Evolutionary conservation across 2,797 vertebrate species (phyloP).

Genomic region (Champsocephalus gunnari): DNA sequence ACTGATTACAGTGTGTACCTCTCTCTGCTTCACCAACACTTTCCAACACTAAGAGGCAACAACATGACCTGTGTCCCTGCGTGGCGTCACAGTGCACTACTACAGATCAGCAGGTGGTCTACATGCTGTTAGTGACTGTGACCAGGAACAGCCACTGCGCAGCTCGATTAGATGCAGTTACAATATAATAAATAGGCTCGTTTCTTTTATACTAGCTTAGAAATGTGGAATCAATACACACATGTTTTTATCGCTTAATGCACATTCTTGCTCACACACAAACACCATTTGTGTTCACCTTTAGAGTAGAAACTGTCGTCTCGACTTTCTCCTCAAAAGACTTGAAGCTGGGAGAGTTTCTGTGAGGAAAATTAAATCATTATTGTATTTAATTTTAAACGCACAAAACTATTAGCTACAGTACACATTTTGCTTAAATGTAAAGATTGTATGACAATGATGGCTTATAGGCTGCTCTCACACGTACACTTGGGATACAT

Average conservation of each 20-base stretch:
- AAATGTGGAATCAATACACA: not conserved
- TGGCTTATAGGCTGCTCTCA: not conserved
- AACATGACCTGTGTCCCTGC: not conserved
- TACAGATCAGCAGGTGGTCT: no score
- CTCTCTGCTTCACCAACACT: not conserved
- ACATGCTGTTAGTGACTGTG: not conserved
- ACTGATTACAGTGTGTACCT: slow-evolving; percentile 29
- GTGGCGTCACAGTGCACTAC: not conserved
- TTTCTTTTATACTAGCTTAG: not conserved
- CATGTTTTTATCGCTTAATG: no score
- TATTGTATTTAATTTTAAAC: no score
- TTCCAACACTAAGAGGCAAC: not conserved
- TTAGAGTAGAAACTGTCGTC: slow-evolving; percentile 93
- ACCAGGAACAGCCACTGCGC: not conserved
- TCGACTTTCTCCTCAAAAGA: slow-evolving; percentile 98
- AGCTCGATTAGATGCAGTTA: not conserved
- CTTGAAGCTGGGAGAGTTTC: slow-evolving; percentile 97
- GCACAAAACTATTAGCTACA: not conserved
- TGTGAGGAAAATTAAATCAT: slow-evolving; percentile 68
- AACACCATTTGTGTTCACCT: slow-evolving; percentile 80
- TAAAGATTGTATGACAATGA: not conserved
- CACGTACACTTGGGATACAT: no score
- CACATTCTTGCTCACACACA: no score
- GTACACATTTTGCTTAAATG: not conserved
- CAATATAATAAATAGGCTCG: not conserved